Percentiles rank a stretch among this genome's conserved stretches.
Evolutionary conservation across 2,888 invertebrate species (phyloP).

Genomic region (Thymelicus acteon): DNA sequence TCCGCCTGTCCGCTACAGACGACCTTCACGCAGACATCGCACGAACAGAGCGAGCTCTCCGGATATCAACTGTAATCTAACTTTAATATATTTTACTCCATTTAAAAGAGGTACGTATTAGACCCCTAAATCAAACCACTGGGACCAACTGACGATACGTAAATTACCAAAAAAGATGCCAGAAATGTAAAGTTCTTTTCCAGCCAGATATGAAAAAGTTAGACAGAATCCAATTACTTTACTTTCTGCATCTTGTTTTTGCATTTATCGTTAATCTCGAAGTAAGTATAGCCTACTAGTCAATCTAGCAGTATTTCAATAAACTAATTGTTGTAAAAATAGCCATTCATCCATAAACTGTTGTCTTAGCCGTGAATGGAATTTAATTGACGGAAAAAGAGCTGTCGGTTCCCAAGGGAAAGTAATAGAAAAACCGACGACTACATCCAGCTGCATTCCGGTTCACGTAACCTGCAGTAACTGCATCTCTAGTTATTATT

Average conservation of each 20-base stretch:
- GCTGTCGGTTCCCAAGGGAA: constrained; percentile 37
- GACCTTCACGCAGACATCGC: constrained; percentile 3
- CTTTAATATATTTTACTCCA: constrained; percentile 3
- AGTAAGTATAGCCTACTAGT: no score
- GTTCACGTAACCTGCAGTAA: constrained; percentile 37
- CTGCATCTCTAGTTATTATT: constrained; percentile 35
- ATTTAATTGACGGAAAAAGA: constrained; percentile 37
- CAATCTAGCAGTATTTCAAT: neutral
- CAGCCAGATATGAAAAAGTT: no score
- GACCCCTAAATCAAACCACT: no score
- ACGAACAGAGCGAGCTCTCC: neutral
- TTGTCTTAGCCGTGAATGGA: constrained; percentile 29
- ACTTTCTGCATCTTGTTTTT: no score
- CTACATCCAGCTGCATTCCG: constrained; percentile 34
- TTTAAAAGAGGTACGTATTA: neutral
- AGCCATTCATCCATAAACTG: constrained; percentile 25
- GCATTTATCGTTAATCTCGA: no score
- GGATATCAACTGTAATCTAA: constrained; percentile 6
- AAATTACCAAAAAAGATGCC: no score
- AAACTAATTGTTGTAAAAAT: neutral
- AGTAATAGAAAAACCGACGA: constrained; percentile 35
- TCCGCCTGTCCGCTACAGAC: constrained; percentile 1
- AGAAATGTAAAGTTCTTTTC: no score
- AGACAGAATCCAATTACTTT: no score
- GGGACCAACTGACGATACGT: no score